Percentiles rank a stretch among this genome's conserved stretches.
These are phyloP conservation scores for Drosophila percnosoma DNA, from an alignment of 2,888 invertebrate species.

Conservation along the genomic window DNA sequence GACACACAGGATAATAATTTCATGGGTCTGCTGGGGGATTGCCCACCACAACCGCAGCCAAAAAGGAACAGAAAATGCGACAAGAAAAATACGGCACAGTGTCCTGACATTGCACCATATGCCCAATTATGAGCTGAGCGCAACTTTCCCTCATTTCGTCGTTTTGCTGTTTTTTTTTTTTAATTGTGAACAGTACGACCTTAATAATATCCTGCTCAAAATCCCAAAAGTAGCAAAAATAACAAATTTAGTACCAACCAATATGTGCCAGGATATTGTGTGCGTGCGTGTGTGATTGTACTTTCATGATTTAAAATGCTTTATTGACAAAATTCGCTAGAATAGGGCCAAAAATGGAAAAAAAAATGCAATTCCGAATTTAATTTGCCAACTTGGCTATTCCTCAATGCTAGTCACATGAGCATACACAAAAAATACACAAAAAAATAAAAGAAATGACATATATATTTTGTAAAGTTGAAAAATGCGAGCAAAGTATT, in stretches of 20 bases:
- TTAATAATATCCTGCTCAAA: conserved; percentile 57
- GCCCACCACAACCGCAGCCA: conserved; percentile 11
- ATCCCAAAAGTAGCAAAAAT: conserved; percentile 18
- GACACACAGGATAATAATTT: conserved; percentile 28
- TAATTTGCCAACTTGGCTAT: conserved; percentile 72
- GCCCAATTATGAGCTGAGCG: conserved; percentile 65
- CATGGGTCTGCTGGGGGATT: conserved; percentile 5
- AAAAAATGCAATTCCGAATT: conserved; percentile 66
- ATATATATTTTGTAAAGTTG: conserved; percentile 44
- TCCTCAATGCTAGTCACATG: conserved; percentile 33
- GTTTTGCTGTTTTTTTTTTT: conserved; percentile 47
- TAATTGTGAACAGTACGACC: conserved; percentile 66
- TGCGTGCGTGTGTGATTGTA: conserved; percentile 11
- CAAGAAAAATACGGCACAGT: conserved; percentile 8
- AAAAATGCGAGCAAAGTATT: conserved; percentile 64
- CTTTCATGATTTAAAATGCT: conserved; percentile 56
- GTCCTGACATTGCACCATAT: conserved; percentile 56
- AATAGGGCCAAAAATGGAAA: conserved; percentile 14
- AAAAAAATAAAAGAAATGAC: conserved; percentile 2
- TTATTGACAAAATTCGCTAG: conserved; percentile 66
- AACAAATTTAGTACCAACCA: conserved; percentile 7
- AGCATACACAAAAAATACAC: conserved; percentile 2
- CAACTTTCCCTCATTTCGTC: conserved; percentile 30
- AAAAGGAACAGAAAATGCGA: conserved; percentile 6
- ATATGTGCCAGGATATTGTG: conserved; percentile 41